Evolutionary conservation across 2,888 invertebrate species (phyloP), one percentile per base, ranked within the genome.

Genomic region (Gymnosoma rotundatum): DNA sequence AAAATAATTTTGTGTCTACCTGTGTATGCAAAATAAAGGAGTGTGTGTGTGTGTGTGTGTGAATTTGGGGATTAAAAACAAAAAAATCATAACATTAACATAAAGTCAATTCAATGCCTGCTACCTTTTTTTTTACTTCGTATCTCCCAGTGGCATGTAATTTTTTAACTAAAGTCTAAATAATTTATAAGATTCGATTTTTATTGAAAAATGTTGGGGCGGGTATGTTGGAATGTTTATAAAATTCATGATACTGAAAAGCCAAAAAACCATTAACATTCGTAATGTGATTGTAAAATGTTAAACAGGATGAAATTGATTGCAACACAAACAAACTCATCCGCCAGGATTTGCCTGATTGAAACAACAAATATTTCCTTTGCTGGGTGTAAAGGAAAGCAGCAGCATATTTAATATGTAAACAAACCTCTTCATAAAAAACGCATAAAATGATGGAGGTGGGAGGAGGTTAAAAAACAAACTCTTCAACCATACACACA

Each of bases 151-250:
- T 63, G 38, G 79, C 16, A 32, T 83, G 85, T 83, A 86, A 83
- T 83, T 82, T 85, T 86, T 85, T 86, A 88, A 88, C 87, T 87
- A 87, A 83, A 87, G 86, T 86, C 88, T 91, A 91, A 91, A 91
- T 91, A 91, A 91, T 91, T 91, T 88, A 91, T 90, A 90, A 91
- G 91, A 89, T 90, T 91, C 90, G 90, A 90, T 91, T 91, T 89
- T 89, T 85, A 89, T 88, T 88, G 85, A 74, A 83, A 64, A 78
- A 70, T 63, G 52, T 61, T 5, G 69, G 54, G 45, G 14, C n/a
- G n/a, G 12, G 14, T 20, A 6, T 38, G 14, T 48, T 7, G 9
- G 48, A n/a, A 21, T 48, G 21, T 58, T 21, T 63, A 45, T 32
- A 20, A 18, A 58, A 63, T 81, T 69, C 50, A 82, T 75, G 54